Percentiles rank a stretch among this genome's conserved stretches.
Conservation (phyloP, 2,797 vertebrate species). For the Falco peregrinus region DNA sequence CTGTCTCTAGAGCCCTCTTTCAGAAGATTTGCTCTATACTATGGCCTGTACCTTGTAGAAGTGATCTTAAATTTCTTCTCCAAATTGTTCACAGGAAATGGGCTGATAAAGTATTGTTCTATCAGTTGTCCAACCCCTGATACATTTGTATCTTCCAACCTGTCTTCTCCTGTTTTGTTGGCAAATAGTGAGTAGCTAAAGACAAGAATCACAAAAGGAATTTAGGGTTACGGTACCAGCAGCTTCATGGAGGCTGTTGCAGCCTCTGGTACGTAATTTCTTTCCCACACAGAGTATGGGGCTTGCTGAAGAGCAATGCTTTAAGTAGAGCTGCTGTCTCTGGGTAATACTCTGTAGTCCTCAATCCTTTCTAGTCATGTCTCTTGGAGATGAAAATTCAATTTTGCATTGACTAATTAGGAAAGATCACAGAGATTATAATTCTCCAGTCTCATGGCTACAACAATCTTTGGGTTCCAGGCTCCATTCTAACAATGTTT, state of each 20-base stretch:
- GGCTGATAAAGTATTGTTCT: neutral
- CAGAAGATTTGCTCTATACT: neutral
- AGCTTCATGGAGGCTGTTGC: neutral
- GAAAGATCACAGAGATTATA: neutral
- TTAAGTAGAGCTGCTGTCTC: slow-evolving; percentile 13
- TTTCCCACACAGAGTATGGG: neutral
- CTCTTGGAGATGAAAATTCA: neutral
- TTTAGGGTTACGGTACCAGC: neutral
- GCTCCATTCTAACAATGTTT: neutral
- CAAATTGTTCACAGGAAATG: neutral
- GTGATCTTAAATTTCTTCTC: neutral
- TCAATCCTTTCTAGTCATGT: neutral
- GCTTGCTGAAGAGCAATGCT: neutral
- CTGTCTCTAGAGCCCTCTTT: neutral
- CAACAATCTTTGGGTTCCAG: neutral
- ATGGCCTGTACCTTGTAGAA: neutral
- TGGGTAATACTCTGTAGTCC: neutral
- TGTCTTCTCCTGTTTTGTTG: neutral
- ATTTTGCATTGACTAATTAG: neutral
- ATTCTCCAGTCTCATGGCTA: neutral
- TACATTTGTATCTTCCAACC: neutral
- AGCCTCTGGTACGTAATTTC: neutral
- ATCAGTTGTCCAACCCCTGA: neutral
- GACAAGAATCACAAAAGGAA: neutral
- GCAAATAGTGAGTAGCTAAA: neutral